Base-by-base conservation (phyloP, 1,140 invertebrate species). In the Rhagoletis pomonella region DNA sequence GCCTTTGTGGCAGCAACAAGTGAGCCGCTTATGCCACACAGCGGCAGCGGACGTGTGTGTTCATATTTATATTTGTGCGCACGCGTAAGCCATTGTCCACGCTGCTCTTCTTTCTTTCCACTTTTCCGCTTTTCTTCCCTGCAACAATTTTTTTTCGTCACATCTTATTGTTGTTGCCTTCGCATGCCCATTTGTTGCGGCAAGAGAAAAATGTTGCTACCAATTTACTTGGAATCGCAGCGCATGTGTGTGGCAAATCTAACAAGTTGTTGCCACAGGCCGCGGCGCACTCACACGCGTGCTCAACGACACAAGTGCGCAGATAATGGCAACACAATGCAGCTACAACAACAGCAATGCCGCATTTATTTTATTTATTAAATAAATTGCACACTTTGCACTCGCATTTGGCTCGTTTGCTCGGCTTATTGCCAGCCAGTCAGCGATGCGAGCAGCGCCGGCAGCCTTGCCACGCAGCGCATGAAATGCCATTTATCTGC, bases 311-410 rank as follows among this genome's bases (percentile, higher is more conserved):
- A n/a, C n/a, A 62, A 62, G 60, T 62, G 60, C 4, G 12, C 60
- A 62, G 60, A n/a, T 62, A 62, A n/a, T 62, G 17, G 60, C n/a
- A 14, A 62, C 4, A 9, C 42, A 47, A 19, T 9, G 55, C n/a
- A 50, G 39, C 39, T 17, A 6, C 0, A 17, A 2, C 39, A 19
- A 50, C 44, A 47, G 47, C 44, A 73, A 47, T 12, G 47, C 50
- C 47, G 3, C 55, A 81, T 77, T 77, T 50, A 55, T 55, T 81
- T 81, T 55, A 81, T 81, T 81, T 81, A 81, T 81, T 58, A 55
- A 81, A 81, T 81, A 81, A 81, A 81, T 81, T 81, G 47, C 73
- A 81, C 47, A 81, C 47, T 58, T 81, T 55, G 73, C 47, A 81
- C 44, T 50, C 47, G 73, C 73, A 62, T 62, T 62, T 42, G 17